Evolutionary conservation across 1,140 invertebrate genomes (phyloP).

Genomic region (Condylostylus longicornis): DNA sequence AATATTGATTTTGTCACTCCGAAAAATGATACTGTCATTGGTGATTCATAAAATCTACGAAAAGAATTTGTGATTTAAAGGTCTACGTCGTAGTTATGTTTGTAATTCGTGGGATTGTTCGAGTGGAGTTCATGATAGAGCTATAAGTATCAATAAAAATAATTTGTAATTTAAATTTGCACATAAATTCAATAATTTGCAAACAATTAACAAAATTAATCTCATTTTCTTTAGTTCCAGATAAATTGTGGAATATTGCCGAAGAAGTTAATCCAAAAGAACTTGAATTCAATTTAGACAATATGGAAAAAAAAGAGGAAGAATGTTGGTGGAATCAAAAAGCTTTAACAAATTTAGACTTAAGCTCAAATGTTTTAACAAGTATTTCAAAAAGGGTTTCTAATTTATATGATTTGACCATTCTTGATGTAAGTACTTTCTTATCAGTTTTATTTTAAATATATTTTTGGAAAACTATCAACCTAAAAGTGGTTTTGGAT

Average conservation of each 20-base stretch:
- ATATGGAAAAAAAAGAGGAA: slow-evolving; percentile 37
- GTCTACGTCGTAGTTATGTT: no score
- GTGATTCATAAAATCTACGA: no score
- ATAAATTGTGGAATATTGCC: slow-evolving; percentile 66
- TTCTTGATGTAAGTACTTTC: slow-evolving; percentile 46
- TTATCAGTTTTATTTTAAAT: background rate
- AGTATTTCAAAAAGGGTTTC: slow-evolving; percentile 50
- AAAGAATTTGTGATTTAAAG: no score
- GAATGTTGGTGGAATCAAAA: slow-evolving; percentile 76
- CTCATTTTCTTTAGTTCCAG: slow-evolving; percentile 49
- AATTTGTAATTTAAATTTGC: background rate
- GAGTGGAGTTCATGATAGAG: no score
- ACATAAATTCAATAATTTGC: background rate
- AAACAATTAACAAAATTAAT: background rate
- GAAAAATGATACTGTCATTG: no score
- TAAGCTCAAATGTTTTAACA: slow-evolving; percentile 62
- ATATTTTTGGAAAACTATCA: no score
- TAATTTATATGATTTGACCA: slow-evolving; percentile 50
- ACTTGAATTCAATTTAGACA: slow-evolving; percentile 50
- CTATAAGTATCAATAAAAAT: no score
- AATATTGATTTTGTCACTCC: no score
- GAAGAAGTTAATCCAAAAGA: slow-evolving; percentile 50
- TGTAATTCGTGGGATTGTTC: no score
- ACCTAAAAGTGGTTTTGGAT: no score
- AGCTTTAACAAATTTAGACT: slow-evolving; percentile 57